Evolutionary conservation across 92 coral and sea anemone species (phyloP), one percentile per base, ranked within the genome.

Genomic region (Porites lobata): DNA sequence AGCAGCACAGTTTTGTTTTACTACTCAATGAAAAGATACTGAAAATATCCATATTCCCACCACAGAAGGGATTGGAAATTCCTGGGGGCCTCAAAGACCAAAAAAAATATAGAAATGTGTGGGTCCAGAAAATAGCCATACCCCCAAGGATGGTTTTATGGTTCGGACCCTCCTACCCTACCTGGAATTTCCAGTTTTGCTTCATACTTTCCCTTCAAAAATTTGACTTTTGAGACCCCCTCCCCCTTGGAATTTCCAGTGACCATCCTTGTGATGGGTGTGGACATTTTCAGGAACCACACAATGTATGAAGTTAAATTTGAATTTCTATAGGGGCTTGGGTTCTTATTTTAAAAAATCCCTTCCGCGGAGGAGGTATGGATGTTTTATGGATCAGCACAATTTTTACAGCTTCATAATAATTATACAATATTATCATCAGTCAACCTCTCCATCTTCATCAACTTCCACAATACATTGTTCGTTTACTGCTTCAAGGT

Each of bases 361-460:
- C 29, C 71, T 66, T 66, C 32, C 29, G 12, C 21, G 58, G 71
- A 66, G 71, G 74, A 69, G 50, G 74, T 69, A 69, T 21, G 74
- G 74, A 69, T 69, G 32, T 69, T 26, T 26, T 21, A 69, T 69
- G 50, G 50, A 69, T 69, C 43, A 75, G 79, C 79, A 75, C 29
- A 75, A 75, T 75, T 75, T 75, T 75, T 11, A 53, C 65, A 75
- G 21, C 79, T 75, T 75, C 65, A 75, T 54, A 21, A 75, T 54
- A 75, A 21, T 75, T 54, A 18, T n/a, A n/a, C 64, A 74, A 18
- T 74, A 53, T 74, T 75, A 56, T 53, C 79, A 19, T 56, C 65
- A 75, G 79, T 54, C 79, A 75, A 75, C 79, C 79, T 75, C 79
- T 75, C 79, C 79, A 75, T 75, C 54, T 69, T 81, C 66, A 29